phyloP scores from a whole-genome alignment of 1,140 invertebrate genomes.

The Dreissena polymorpha region DNA sequence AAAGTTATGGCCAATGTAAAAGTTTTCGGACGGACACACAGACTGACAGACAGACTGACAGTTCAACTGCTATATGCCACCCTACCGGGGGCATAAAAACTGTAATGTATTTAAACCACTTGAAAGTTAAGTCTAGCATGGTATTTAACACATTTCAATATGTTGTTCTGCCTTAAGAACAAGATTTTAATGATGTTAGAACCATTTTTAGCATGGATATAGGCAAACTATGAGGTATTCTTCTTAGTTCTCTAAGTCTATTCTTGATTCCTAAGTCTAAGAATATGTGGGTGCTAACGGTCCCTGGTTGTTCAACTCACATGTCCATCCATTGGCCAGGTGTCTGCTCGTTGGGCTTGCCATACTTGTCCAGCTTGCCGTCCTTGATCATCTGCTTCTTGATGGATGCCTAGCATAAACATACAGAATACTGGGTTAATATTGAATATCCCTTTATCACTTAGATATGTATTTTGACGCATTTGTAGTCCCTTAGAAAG shows the following conservation, averaged over 20 bases:
- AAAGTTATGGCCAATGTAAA: too few species aligned
- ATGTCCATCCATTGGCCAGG: constrained; percentile 90
- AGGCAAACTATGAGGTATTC: neutral
- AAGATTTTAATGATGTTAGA: neutral
- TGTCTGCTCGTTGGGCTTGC: constrained; percentile 98
- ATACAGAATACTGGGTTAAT: constrained; percentile 28
- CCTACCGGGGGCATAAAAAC: too few species aligned
- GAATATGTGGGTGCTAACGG: too few species aligned
- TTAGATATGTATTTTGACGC: too few species aligned
- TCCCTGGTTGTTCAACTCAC: constrained; percentile 67
- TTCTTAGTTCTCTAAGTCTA: neutral
- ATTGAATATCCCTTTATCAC: too few species aligned
- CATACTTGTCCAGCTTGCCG: constrained; percentile 96
- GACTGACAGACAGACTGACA: too few species aligned
- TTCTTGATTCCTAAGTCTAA: neutral
- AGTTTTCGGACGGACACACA: too few species aligned
- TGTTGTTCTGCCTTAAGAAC: neutral
- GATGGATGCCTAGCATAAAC: constrained; percentile 84
- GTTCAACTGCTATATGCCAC: too few species aligned
- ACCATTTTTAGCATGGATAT: neutral
- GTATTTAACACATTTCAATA: neutral
- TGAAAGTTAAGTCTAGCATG: neutral
- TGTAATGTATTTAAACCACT: too few species aligned
- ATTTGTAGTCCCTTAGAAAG: too few species aligned
- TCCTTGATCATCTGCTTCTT: constrained; percentile 96